Conservation (phyloP, 2,113 vertebrate species). For the Tyrannus savana region DNA sequence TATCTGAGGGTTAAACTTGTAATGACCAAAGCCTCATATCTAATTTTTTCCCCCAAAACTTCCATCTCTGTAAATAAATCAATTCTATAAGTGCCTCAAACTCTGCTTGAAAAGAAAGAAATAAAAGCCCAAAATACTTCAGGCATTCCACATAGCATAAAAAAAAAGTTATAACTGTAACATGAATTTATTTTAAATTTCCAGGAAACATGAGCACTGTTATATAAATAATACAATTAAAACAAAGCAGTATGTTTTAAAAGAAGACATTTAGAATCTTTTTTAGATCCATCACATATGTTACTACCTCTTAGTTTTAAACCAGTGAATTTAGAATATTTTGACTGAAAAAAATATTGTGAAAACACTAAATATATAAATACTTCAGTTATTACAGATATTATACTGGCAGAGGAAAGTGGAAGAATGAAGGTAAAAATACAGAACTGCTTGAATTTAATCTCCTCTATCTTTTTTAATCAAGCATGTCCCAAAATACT, state of each 20-base stretch:
- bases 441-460: slow-evolving; percentile 8
- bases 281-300: neutral
- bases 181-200: neutral
- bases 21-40: neutral
- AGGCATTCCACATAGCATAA: neutral
- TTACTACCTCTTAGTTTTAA: neutral
- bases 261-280: neutral
- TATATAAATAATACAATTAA: neutral
- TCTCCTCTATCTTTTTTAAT: slow-evolving; percentile 19
- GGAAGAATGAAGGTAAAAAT: neutral
- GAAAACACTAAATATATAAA: neutral
- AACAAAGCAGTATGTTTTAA: neutral
- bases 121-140: neutral
- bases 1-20: neutral
- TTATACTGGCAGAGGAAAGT: neutral
- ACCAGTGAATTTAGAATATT: neutral
- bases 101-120: neutral
- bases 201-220: neutral
- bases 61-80: neutral
- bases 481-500: neutral
- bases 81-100: neutral
- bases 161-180: neutral
- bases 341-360: neutral
- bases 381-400: neutral
- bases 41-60: neutral